Evolutionary conservation across 2,888 invertebrate genomes (phyloP).

Genomic region (Xanthorhoe spadicearia): DNA sequence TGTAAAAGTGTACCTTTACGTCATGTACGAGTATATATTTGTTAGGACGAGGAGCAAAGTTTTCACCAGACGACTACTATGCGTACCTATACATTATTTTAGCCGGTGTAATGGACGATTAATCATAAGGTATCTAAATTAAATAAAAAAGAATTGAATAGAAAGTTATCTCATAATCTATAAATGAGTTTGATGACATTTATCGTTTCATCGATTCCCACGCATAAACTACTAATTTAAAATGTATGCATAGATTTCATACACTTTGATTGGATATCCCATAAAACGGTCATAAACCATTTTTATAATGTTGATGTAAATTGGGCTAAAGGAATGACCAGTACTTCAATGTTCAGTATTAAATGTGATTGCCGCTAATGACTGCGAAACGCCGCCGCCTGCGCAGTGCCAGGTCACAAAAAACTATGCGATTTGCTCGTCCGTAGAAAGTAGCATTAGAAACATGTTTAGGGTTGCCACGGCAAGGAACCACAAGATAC

Average conservation of each 20-base stretch:
- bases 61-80: background rate
- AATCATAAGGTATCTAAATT: too few relatives aligned
- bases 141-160: too few relatives aligned
- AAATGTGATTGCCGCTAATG: slow-evolving; percentile 25
- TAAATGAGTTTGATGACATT: too few relatives aligned
- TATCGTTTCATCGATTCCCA: too few relatives aligned
- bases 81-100: too few relatives aligned
- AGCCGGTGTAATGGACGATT: too few relatives aligned
- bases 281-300: too few relatives aligned
- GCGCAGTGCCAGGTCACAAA: slow-evolving; percentile 32
- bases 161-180: too few relatives aligned
- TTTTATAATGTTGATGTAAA: background rate
- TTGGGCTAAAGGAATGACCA: background rate
- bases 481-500: background rate
- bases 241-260: too few relatives aligned
- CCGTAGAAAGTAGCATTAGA: slow-evolving; percentile 36
- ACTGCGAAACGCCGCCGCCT: slow-evolving; percentile 11
- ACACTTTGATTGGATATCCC: too few relatives aligned
- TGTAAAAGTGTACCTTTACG: background rate
- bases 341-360: slow-evolving; percentile 12
- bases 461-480: slow-evolving; percentile 31
- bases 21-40: background rate
- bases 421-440: slow-evolving; percentile 28
- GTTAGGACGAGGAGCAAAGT: background rate
- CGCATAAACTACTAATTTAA: too few relatives aligned